Conservation (phyloP, 2,113 vertebrate genomes). For the Coptodon rendalli region DNA sequence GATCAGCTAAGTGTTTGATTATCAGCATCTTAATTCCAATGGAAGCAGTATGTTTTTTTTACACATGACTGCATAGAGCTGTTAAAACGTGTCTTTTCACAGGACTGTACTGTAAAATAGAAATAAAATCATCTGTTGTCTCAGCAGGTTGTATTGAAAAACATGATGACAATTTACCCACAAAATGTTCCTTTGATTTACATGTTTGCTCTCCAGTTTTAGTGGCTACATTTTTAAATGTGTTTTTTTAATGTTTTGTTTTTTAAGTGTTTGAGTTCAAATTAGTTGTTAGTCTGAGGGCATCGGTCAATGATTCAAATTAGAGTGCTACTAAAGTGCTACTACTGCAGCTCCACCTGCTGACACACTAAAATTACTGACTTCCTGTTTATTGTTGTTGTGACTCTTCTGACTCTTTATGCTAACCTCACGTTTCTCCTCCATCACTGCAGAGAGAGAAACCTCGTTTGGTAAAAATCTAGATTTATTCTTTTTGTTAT, state of each 20-base stretch:
- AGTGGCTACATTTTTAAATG: not conserved
- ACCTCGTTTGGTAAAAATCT: not conserved
- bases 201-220: not conserved
- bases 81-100: not conserved
- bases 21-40: not conserved
- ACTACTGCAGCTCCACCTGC: not conserved
- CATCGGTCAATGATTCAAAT: accelerated
- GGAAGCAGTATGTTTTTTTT: not conserved
- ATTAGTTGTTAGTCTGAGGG: not conserved
- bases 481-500: not conserved
- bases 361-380: not conserved
- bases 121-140: not conserved
- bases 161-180: not conserved
- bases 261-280: not conserved
- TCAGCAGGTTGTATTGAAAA: not conserved
- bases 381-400: not conserved
- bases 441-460: not conserved
- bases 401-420: not conserved
- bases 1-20: not conserved
- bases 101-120: not conserved
- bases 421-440: not conserved
- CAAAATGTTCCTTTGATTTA: not conserved
- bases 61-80: not conserved
- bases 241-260: not conserved
- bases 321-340: not conserved